Base-by-base conservation (phyloP, 2,888 invertebrate species). In the Limenitis arthemis region DNA sequence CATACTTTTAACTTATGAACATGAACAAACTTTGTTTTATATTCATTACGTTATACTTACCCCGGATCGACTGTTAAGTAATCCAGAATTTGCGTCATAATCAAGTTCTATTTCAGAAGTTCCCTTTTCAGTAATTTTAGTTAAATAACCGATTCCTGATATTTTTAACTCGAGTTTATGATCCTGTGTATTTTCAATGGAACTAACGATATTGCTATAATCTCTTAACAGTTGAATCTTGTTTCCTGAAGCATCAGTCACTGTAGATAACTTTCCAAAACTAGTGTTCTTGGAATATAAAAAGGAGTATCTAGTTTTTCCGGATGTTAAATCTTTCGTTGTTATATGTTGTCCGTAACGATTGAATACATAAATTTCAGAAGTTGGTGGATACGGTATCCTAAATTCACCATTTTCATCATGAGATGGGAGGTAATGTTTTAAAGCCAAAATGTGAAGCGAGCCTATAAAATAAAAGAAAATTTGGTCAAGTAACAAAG, bases 271-370 rank as follows among this genome's bases (percentile, higher is more conserved):
- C 70, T 96, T 95, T 0, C 98, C 98, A 66, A 97, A 97, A 72
- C 96, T 96, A 6, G 97, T 97, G 73, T 97, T 97, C 71, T 98
- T 98, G 44, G 96, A 97, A 86, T 99, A 99, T 29, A 97, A 89
- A 88, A 99, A 99, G 44, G 96, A 95, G 78, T 98, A 98, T 73
- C 97, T 90, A 5, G 94, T 94, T 79, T 96, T 95, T 44, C 95
- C 96, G n/a, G 98, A 98, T 43, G 98, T 94, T 54, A 98, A 86
- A 77, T 98, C 97, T 75, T 94, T 95, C 3, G 98, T 98, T 30
- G 94, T 93, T 30, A 96, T 94, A 77, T 99, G 99, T 75, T 98
- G 98, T 1, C 99, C 99, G 71, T 96, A 97, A 30, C 95, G 90
- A 79, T 97, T 97, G 77, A 97, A 97, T 1, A 96, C 94, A 70